phyloP scores from a whole-genome alignment of 2,113 vertebrate species.

The Alosa alosa region DNA sequence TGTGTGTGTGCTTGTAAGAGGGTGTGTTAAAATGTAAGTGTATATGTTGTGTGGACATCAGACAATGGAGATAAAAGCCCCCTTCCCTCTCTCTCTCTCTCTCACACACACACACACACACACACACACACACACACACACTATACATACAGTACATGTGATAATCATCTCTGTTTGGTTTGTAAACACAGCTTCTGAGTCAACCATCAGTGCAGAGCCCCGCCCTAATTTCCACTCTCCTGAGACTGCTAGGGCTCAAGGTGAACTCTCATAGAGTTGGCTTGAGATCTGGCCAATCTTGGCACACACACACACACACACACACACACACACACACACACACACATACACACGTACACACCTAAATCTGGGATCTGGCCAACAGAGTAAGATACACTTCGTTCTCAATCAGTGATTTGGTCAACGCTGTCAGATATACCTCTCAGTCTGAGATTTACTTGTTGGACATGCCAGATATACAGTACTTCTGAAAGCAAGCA shows the following conservation, averaged over 20 bases:
- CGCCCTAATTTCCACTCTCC: slow-evolving; percentile 32
- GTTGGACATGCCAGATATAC: background rate
- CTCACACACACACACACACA: background rate
- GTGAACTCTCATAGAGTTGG: slow-evolving; percentile 36
- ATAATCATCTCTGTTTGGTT: slow-evolving; percentile 49
- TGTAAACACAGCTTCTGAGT: slow-evolving; percentile 44
- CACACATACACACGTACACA: background rate
- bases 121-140: background rate
- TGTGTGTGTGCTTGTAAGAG: background rate
- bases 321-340: background rate
- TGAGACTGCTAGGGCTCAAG: slow-evolving; percentile 27
- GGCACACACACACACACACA: background rate
- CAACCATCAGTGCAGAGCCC: slow-evolving; percentile 24
- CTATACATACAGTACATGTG: background rate
- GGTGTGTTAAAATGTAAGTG: background rate
- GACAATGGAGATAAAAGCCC: background rate
- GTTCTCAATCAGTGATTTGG: background rate
- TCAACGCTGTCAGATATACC: background rate
- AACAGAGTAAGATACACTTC: background rate
- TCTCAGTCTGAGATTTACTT: background rate
- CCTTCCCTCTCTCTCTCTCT: background rate
- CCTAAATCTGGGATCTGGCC: background rate
- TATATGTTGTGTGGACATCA: background rate
- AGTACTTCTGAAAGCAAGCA: background rate
- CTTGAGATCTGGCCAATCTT: background rate